phyloP scores from a whole-genome alignment of 2,888 invertebrate genomes.

The Cantharis rustica region DNA sequence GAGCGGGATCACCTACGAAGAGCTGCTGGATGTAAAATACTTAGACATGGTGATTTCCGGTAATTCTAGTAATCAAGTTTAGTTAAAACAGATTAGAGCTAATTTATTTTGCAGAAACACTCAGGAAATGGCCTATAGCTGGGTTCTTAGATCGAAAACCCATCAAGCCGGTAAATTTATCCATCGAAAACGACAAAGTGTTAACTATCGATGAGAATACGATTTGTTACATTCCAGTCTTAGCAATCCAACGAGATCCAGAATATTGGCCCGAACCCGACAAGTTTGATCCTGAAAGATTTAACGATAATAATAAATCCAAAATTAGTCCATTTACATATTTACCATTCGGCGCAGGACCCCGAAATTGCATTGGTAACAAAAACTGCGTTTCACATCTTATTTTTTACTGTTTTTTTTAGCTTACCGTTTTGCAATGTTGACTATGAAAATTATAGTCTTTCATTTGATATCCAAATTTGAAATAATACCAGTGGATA shows the following conservation, averaged over 20 bases:
- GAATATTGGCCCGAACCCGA: constrained; percentile 44
- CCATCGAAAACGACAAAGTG: constrained; percentile 4
- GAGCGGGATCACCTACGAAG: background rate
- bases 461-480: constrained; percentile 33
- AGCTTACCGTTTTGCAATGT: constrained; percentile 33
- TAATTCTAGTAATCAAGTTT: background rate
- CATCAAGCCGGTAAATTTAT: constrained; percentile 35
- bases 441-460: constrained; percentile 35
- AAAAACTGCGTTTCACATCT: background rate
- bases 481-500: constrained; percentile 39
- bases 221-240: constrained; percentile 38
- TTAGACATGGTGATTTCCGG: background rate
- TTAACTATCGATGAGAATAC: background rate
- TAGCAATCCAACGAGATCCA: constrained; percentile 42
- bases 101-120: background rate
- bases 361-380: constrained; percentile 59
- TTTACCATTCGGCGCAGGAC: constrained; percentile 58
- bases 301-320: constrained; percentile 60
- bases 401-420: background rate
- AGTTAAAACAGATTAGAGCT: background rate
- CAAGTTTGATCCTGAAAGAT: constrained; percentile 48
- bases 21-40: background rate
- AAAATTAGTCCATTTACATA: constrained; percentile 55
- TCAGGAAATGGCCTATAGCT: constrained; percentile 43
- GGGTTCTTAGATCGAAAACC: constrained; percentile 8